phyloP scores from a whole-genome alignment of 2,888 invertebrate genomes.

The Noctua fimbriata region DNA sequence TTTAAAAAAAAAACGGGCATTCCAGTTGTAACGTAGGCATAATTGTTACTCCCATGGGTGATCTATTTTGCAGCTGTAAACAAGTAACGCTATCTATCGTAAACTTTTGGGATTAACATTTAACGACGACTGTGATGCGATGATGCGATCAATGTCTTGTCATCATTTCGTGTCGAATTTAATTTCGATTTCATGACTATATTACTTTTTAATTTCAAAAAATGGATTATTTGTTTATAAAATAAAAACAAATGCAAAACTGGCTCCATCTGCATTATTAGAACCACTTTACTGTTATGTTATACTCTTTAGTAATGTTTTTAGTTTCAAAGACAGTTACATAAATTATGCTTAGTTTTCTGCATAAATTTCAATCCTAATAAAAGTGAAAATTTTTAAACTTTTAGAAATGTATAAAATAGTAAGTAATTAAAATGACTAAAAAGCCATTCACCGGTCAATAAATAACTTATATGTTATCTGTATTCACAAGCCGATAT shows the following conservation, averaged over 20 bases:
- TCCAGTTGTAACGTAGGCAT: neutral
- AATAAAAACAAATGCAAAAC: neutral
- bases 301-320: neutral
- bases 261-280: neutral
- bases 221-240: neutral
- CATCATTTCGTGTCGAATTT: conserved; percentile 28
- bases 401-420: neutral
- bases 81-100: conserved; percentile 32
- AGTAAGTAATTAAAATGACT: conserved; percentile 12
- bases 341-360: neutral
- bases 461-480: conserved; percentile 43
- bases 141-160: conserved; percentile 22
- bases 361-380: rapidly evolving
- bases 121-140: neutral
- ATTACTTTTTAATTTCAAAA: neutral
- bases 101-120: neutral
- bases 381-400: neutral
- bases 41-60: neutral
- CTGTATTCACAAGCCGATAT: conserved; percentile 36
- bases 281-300: neutral
- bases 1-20: neutral
- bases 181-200: neutral
- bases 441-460: conserved; percentile 48
- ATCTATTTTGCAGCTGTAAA: neutral
- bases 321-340: neutral